A percentile compares a stretch with the other conserved stretches of the same genome.
phyloP scores from a whole-genome alignment of 1,140 invertebrate species.

The Bicyclus anynana region DNA sequence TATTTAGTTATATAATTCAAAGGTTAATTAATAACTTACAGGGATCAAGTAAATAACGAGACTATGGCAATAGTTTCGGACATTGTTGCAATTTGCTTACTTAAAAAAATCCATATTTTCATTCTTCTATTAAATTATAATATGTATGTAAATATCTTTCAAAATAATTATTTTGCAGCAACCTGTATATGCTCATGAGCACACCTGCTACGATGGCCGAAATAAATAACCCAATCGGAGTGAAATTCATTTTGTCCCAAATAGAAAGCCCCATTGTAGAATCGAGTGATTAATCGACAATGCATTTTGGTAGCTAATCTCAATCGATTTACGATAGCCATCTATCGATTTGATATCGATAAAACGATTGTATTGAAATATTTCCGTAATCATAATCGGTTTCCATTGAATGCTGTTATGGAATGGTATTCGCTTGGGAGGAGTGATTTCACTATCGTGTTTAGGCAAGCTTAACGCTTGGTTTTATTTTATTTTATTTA shows the following conservation, averaged over 20 bases:
- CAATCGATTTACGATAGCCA: conserved; percentile 52
- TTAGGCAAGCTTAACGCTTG: background rate
- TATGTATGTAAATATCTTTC: too few species aligned
- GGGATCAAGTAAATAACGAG: too few species aligned
- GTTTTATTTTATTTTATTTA: too few species aligned
- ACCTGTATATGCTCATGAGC: conserved; percentile 35
- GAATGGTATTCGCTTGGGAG: conserved; percentile 12
- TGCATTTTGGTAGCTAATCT: conserved; percentile 51
- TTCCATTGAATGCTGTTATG: conserved; percentile 8
- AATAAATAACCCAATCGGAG: conserved; percentile 59
- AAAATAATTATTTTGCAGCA: too few species aligned
- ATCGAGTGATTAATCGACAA: conserved; percentile 38
- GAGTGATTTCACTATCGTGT: background rate
- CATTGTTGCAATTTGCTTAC: too few species aligned
- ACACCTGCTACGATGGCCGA: conserved; percentile 55
- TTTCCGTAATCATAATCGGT: conserved; percentile 21
- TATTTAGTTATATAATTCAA: too few species aligned
- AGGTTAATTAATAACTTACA: too few species aligned
- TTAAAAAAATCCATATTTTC: too few species aligned
- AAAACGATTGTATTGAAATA: conserved; percentile 24
- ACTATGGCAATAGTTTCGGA: too few species aligned
- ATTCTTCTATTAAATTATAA: background rate
- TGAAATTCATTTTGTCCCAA: conserved; percentile 61
- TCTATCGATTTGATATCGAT: conserved; percentile 42
- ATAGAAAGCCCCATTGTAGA: conserved; percentile 51